phyloP scores from a whole-genome alignment of 1,140 invertebrate species.

The Pseudomyrmex dendroicus region DNA sequence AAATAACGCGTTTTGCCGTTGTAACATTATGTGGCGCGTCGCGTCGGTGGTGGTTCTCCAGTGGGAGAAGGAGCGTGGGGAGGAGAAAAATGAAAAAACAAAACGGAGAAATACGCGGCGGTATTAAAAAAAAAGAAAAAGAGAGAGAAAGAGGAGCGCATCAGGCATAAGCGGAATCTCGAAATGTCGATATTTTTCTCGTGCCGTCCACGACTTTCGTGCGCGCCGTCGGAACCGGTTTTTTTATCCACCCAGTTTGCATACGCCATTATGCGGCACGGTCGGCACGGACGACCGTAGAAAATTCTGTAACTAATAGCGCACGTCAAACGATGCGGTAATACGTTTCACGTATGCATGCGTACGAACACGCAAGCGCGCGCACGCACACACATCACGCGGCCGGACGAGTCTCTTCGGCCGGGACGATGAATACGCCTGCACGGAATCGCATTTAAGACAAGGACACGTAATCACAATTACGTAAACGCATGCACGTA shows the following conservation, averaged over 20 bases:
- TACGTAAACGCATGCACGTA: conserved; percentile 57
- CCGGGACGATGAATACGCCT: conserved; percentile 30
- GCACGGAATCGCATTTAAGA: conserved; percentile 42
- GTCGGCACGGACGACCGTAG: conserved; percentile 51
- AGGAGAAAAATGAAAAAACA: neutral
- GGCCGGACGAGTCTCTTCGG: conserved; percentile 9
- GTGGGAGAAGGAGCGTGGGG: neutral
- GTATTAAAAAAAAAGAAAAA: neutral
- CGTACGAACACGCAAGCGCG: neutral
- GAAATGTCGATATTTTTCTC: conserved; percentile 63
- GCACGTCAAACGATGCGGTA: conserved; percentile 57
- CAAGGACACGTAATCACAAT: conserved; percentile 67
- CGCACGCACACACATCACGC: neutral
- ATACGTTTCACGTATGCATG: conserved; percentile 5
- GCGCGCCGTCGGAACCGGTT: conserved; percentile 66
- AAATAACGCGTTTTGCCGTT: conserved; percentile 12
- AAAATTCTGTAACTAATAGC: conserved; percentile 70
- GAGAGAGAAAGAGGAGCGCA: neutral
- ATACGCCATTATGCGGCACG: conserved; percentile 56
- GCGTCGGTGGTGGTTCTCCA: neutral
- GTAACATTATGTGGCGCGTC: neutral
- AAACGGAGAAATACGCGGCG: neutral
- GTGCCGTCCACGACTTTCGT: conserved; percentile 57
- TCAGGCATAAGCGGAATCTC: conserved; percentile 43
- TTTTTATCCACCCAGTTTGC: conserved; percentile 64